Evolutionary conservation across 2,113 vertebrate genomes (phyloP).

Genomic region (Triplophysa siluroides): DNA sequence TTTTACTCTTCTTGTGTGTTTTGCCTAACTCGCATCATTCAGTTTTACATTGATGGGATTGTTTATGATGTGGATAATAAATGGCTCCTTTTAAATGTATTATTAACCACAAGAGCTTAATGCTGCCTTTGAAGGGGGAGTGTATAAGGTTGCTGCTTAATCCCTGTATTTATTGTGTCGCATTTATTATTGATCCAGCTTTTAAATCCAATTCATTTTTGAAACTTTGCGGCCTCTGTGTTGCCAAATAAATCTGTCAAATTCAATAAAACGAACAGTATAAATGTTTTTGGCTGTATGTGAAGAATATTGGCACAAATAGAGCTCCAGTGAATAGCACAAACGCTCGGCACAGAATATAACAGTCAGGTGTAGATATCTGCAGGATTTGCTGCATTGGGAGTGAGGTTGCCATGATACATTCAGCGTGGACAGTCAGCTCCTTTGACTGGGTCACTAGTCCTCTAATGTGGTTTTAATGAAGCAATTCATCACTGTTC

Average conservation of each 20-base stretch:
- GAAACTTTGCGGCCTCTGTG: background rate
- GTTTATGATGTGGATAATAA: slow-evolving; percentile 11
- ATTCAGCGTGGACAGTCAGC: slow-evolving; percentile 36
- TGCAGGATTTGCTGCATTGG: slow-evolving; percentile 41
- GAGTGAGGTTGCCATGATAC: slow-evolving; percentile 37
- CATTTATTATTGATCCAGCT: background rate
- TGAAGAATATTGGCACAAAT: slow-evolving; percentile 14
- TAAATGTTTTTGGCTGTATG: background rate
- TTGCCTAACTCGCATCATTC: background rate
- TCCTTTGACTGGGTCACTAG: slow-evolving; percentile 62
- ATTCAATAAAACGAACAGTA: too few species aligned
- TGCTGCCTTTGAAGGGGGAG: background rate
- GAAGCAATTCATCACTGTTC: slow-evolving; percentile 74
- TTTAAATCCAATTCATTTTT: background rate
- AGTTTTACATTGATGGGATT: background rate
- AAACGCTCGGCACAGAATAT: background rate
- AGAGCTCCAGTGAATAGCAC: background rate
- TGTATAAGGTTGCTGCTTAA: background rate
- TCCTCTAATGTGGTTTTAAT: slow-evolving; percentile 80
- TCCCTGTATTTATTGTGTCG: too few species aligned
- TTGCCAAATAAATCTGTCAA: background rate
- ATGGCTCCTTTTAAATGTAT: background rate
- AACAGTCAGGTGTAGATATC: slow-evolving; percentile 47
- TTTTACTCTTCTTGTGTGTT: background rate
- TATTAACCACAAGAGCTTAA: background rate